Conservation (phyloP, 2,113 vertebrate genomes). For the Halcyon senegalensis region DNA sequence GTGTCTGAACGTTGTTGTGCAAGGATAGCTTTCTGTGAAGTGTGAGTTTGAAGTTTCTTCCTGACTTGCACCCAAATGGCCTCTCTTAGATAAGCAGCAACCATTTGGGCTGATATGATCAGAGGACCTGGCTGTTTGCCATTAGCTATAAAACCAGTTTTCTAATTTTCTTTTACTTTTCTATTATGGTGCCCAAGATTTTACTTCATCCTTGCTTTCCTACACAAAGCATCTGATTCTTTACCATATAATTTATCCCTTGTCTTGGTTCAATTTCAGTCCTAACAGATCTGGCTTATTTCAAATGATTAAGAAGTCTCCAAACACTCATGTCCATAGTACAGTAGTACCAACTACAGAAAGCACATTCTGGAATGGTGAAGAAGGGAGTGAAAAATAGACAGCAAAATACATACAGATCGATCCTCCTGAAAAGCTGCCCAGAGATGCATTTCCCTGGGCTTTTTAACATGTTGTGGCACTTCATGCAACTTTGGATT, state of each 20-base stretch:
- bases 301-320: not conserved
- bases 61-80: fast-evolving
- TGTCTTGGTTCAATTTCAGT: not conserved
- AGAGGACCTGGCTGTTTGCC: not conserved
- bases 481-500: not conserved
- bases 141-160: not conserved
- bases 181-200: not conserved
- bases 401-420: not conserved
- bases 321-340: not conserved
- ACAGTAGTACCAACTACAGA: not conserved
- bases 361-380: not conserved
- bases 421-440: not conserved
- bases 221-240: not conserved
- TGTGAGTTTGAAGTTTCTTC: not conserved
- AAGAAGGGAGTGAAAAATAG: not conserved
- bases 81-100: not conserved
- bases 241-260: not conserved
- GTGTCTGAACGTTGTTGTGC: not conserved
- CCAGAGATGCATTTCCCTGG: not conserved
- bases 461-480: not conserved
- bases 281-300: not conserved
- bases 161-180: not conserved
- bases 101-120: not conserved
- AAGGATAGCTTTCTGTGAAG: not conserved
- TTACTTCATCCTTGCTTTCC: not conserved